These are phyloP conservation scores for Benitochromis conjunctus DNA, from an alignment of 2,113 vertebrate species.

Conservation along the genomic window DNA sequence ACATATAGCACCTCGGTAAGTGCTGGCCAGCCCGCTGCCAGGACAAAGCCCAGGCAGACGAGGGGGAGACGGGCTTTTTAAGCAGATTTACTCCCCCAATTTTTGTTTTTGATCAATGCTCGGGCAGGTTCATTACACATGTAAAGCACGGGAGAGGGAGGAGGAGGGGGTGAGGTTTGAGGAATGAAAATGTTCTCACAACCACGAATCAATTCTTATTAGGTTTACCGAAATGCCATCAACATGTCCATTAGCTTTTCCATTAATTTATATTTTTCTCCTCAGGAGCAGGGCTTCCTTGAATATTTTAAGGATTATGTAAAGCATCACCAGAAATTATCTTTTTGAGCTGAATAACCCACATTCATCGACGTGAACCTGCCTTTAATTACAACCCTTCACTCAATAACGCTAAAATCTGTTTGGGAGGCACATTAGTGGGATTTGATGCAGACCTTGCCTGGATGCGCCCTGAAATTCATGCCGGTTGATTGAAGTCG, in stretches of 20 bases:
- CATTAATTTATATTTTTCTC: conserved; percentile 52
- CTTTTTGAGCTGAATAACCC: conserved; percentile 65
- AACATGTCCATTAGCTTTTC: conserved; percentile 64
- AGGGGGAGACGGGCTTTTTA: conserved; percentile 47
- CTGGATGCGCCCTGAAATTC: conserved; percentile 19
- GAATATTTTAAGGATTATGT: conserved; percentile 69
- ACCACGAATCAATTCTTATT: conserved; percentile 68
- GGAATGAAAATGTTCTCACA: conserved; percentile 53
- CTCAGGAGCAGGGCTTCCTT: conserved; percentile 17
- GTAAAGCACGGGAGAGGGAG: conserved; percentile 42
- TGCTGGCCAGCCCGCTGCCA: conserved; percentile 39
- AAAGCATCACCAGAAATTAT: conserved; percentile 63
- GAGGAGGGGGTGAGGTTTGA: conserved; percentile 10
- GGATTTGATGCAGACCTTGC: conserved; percentile 44
- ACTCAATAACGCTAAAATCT: conserved; percentile 50
- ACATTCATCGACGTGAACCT: conserved; percentile 62
- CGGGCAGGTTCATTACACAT: conserved; percentile 68
- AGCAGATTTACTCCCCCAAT: conserved; percentile 69
- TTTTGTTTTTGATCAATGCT: conserved; percentile 71
- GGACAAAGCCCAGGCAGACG: conserved; percentile 58
- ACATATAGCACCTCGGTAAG: conserved; percentile 63
- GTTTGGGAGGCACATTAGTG: conserved; percentile 38
- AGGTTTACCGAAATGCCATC: conserved; percentile 62
- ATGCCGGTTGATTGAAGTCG: conserved; percentile 33
- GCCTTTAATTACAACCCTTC: conserved; percentile 65